Percentiles rank a stretch among this genome's conserved stretches.
Conservation (phyloP, 1,140 invertebrate species). For the Mizuhopecten yessoensis region DNA sequence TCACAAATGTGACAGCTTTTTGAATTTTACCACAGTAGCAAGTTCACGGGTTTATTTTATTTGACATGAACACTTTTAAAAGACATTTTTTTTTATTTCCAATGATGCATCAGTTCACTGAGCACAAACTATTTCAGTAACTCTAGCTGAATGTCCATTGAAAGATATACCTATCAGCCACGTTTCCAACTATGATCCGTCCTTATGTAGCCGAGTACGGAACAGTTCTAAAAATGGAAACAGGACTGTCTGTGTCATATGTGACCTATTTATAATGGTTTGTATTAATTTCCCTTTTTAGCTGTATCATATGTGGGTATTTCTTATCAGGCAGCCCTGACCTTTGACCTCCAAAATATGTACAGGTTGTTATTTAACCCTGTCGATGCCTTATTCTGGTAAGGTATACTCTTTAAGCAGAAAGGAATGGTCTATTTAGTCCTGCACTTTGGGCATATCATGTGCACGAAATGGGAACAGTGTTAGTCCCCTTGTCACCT, state of each 20-base stretch:
- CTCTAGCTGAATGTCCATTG: neutral
- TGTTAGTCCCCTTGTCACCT: neutral
- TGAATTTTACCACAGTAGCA: neutral
- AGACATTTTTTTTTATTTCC: neutral
- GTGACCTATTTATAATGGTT: no score
- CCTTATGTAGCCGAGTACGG: neutral
- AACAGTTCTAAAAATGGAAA: neutral
- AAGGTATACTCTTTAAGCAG: neutral
- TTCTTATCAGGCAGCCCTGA: no score
- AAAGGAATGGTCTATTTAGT: neutral
- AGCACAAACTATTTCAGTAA: neutral
- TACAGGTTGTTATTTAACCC: neutral
- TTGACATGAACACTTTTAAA: neutral
- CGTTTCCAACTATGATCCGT: neutral
- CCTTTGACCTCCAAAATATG: no score
- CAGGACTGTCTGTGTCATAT: no score
- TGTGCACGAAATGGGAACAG: neutral
- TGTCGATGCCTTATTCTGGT: neutral
- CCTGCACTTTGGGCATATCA: neutral
- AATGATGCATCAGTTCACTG: slow-evolving; percentile 12
- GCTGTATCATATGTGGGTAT: no score
- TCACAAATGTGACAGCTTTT: neutral
- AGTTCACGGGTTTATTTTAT: neutral
- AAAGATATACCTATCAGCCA: neutral
- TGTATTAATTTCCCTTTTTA: no score